Base-by-base conservation (phyloP, 2,888 invertebrate species). In the Brachycybe producta region DNA sequence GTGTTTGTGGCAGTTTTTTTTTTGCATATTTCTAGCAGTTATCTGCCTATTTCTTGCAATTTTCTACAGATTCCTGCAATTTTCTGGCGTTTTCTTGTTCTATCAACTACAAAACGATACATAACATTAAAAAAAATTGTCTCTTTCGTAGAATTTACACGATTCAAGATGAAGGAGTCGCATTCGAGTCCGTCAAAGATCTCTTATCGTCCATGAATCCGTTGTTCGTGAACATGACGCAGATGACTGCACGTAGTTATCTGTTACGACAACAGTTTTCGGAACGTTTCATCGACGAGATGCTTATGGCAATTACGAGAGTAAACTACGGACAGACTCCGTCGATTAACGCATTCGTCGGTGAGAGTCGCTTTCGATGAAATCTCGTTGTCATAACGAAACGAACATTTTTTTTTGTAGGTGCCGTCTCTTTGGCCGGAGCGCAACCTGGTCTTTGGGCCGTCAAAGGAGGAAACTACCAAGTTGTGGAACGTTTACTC, bases 321-420 rank as follows among this genome's bases (percentile, higher is more conserved):
- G 72, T 71, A 0, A 78, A 78, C 65, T 79, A 78, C 60, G 78
- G 77, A 4, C 79, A 79, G 62, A 68, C 68, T 21, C 65, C 68
- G 1, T 61, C 68, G 52, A 65, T 75, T 13, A 75, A 74, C 51
- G 68, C 69, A n/a, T 70, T 75, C 63, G 74, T 73, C 24, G 76
- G 76, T 71, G 63, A 61, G 65, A 55, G 8, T 19, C n/a, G n/a
- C n/a, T n/a, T n/a, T n/a, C n/a, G n/a, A n/a, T n/a, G n/a, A n/a
- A n/a, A n/a, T n/a, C n/a, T n/a, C n/a, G n/a, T n/a, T n/a, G n/a
- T n/a, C n/a, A n/a, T n/a, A n/a, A n/a, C n/a, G n/a, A n/a, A n/a
- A n/a, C n/a, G n/a, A n/a, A n/a, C n/a, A n/a, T n/a, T n/a, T n/a
- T n/a, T n/a, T n/a, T 68, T 61, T 58, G 27, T 59, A 70, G 73